Conservation (phyloP, 2,888 invertebrate species). For the Seira musarum region DNA sequence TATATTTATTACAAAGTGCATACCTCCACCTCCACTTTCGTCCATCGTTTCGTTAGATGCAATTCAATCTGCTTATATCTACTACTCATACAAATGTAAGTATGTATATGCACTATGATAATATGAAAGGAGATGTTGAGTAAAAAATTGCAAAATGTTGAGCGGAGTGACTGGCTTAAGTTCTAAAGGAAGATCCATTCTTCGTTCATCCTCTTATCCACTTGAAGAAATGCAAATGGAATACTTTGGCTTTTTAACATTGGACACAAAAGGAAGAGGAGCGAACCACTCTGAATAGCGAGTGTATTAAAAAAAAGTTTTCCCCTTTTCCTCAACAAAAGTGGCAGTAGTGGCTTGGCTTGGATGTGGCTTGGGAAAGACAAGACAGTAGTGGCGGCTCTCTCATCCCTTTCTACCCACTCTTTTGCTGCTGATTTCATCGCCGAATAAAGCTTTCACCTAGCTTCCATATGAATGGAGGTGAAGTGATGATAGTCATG, state of each 20-base stretch:
- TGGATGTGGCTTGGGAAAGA: no score
- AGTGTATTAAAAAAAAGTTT: conserved; percentile 24
- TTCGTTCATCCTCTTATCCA: conserved; percentile 37
- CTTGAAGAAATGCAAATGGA: conserved; percentile 41
- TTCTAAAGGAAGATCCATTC: background rate
- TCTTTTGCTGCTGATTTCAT: background rate
- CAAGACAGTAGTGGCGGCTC: background rate
- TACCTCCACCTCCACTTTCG: no score
- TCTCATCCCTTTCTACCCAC: background rate
- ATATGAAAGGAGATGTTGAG: no score
- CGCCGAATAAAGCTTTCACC: background rate
- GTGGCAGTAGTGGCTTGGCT: no score
- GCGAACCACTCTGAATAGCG: background rate
- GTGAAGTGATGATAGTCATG: background rate
- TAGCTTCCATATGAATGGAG: background rate
- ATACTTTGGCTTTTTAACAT: conserved; percentile 12
- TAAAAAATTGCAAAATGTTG: no score
- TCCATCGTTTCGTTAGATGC: no score
- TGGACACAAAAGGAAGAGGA: no score
- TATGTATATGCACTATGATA: no score
- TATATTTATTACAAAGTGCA: no score
- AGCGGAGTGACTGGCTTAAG: no score
- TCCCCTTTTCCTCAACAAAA: background rate
- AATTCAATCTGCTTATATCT: no score
- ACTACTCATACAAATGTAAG: no score